Evolutionary conservation across 2,797 vertebrate species (phyloP), one percentile per base, ranked within the genome.

Genomic region (Sebastolobus altivelis): DNA sequence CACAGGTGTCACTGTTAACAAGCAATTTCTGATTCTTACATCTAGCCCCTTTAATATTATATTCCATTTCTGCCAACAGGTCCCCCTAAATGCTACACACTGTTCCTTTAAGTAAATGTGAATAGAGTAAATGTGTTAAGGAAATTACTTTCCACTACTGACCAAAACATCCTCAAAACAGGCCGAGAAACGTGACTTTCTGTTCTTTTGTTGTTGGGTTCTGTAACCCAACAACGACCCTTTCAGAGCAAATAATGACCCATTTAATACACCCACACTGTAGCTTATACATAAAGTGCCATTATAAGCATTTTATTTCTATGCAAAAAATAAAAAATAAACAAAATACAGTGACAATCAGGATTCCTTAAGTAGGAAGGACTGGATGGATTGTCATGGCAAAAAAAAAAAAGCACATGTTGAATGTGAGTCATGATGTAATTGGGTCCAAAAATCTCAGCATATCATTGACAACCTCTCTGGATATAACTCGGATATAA

Each of bases 251-350:
- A 77, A 62, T 8, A 27, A 71, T 46, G n/a, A 70, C 37, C 29
- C 54, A 76, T 60, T 77, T 52, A 85, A 75, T n/a, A 83, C 75
- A 85, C 74, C 5, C 68, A 84, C 81, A 84, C 77, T 20, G 6
- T 12, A 54, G 55, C 54, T 76, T 88, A 31, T 91, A 92, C 90
- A 89, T 94, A 94, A 94, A 95, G 93, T 95, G 93, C 92, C 91
- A 89, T 93, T 89, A 91, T 90, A 93, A 93, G 91, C 88, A 88
- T 94, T 95, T 96, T 93, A 94, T 95, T 94, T 94, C 68, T 87
- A 93, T 91, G 89, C 82, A 86, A 92, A 91, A 92, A 81, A 76
- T 35, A 66, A 18, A 65, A 66, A 40, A 68, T 37, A 84, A 78
- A 78, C 31, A 90, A 82, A 91, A 89, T 84, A 93, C 85, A 92